Conservation (phyloP, 2,113 vertebrate species). For the Elephantulus edwardii region DNA sequence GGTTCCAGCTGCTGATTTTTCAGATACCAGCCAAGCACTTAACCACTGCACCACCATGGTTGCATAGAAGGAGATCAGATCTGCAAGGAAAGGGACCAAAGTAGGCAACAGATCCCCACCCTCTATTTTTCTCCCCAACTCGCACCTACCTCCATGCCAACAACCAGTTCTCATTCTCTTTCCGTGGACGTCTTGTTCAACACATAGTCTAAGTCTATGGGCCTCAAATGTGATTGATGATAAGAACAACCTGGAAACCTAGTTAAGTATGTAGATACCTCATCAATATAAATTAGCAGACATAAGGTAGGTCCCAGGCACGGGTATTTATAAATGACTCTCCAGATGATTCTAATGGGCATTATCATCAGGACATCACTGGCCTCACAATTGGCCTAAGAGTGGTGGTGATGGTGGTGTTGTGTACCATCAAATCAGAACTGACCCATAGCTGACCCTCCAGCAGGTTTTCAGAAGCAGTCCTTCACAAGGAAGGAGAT, state of each 20-base stretch:
- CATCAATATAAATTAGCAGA: background rate
- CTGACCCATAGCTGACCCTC: too few species aligned
- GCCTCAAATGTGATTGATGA: background rate
- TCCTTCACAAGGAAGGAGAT: too few species aligned
- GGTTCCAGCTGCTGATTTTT: background rate
- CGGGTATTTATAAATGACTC: background rate
- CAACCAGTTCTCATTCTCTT: background rate
- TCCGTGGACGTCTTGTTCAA: background rate
- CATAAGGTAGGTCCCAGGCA: background rate
- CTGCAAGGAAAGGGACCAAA: constrained; percentile 15
- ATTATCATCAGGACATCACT: background rate
- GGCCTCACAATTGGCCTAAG: background rate
- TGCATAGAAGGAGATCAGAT: background rate
- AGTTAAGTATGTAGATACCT: constrained; percentile 10
- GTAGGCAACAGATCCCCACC: background rate
- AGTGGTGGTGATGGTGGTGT: too few species aligned
- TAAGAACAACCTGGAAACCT: constrained; percentile 17
- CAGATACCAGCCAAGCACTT: too few species aligned
- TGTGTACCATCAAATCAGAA: too few species aligned
- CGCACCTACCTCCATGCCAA: background rate
- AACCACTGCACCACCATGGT: too few species aligned
- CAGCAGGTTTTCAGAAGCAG: too few species aligned
- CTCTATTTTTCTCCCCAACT: background rate
- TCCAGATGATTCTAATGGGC: background rate
- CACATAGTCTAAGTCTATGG: background rate